phyloP scores from a whole-genome alignment of 2,888 invertebrate species.

The Carcina quercana region DNA sequence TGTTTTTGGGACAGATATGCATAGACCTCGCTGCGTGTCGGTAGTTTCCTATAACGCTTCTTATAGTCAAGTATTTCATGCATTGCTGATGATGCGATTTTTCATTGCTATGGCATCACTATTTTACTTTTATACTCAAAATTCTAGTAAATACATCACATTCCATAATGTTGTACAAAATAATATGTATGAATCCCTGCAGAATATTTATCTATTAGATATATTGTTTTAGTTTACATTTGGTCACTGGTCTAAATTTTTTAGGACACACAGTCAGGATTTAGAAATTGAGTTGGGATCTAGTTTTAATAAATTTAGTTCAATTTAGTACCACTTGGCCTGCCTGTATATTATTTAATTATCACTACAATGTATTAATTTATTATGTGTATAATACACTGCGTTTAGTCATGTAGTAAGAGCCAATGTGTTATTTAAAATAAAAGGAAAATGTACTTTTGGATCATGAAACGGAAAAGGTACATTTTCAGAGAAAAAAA shows the following conservation, averaged over 20 bases:
- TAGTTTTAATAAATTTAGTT: constrained; percentile 19
- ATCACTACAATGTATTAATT: constrained; percentile 4
- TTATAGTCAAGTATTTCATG: too few species aligned
- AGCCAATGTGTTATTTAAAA: constrained; percentile 18
- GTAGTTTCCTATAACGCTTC: too few species aligned
- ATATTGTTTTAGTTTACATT: too few species aligned
- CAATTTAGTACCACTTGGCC: constrained; percentile 17
- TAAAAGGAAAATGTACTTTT: constrained; percentile 15
- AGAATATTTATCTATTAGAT: constrained; percentile 15
- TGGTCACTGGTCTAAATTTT: too few species aligned
- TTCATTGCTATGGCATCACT: too few species aligned
- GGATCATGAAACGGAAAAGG: constrained; percentile 8
- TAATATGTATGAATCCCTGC: constrained; percentile 22
- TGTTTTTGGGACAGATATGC: too few species aligned
- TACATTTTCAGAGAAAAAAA: constrained; percentile 10
- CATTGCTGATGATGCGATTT: too few species aligned
- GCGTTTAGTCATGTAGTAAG: constrained; percentile 19
- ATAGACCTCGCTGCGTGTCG: too few species aligned
- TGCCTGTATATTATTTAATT: not conserved
- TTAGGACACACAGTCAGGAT: constrained; percentile 39
- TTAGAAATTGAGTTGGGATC: constrained; percentile 29
- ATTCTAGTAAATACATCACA: too few species aligned
- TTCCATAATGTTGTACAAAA: constrained; percentile 62
- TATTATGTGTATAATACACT: constrained; percentile 25
- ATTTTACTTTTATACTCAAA: too few species aligned